These are phyloP conservation scores for Leucophora obtusa DNA, from an alignment of 2,888 invertebrate species.

Conservation along the genomic window DNA sequence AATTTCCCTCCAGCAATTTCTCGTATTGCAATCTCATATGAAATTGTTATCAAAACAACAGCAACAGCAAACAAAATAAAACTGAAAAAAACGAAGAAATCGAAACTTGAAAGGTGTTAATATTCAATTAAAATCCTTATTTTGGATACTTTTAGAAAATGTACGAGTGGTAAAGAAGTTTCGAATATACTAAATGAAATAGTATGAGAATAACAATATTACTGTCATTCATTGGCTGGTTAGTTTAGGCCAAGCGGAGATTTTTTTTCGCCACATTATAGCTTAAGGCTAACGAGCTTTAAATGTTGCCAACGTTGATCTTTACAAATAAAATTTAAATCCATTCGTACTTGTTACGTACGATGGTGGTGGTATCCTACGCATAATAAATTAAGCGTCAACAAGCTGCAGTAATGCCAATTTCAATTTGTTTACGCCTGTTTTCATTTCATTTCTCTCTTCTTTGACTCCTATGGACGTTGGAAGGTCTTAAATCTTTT, in stretches of 20 bases:
- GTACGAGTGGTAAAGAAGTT: neutral
- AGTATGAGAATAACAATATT: conserved; percentile 31
- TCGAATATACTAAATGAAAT: neutral
- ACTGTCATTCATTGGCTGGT: conserved; percentile 45
- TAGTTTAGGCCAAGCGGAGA: neutral
- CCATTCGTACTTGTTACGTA: conserved; percentile 25
- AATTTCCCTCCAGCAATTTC: conserved; percentile 56
- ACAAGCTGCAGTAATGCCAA: conserved; percentile 76
- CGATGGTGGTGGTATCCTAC: conserved; percentile 60
- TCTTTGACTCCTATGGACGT: neutral
- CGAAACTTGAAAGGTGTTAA: conserved; percentile 74
- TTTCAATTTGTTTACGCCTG: conserved; percentile 71
- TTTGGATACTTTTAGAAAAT: neutral
- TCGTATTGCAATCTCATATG: conserved; percentile 48
- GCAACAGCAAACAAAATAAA: conserved; percentile 8
- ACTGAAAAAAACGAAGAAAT: conserved; percentile 33
- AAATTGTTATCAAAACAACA: conserved; percentile 48
- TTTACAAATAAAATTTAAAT: too few species aligned
- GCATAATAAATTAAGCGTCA: conserved; percentile 75
- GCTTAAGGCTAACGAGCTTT: conserved; percentile 43
- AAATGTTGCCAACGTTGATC: neutral
- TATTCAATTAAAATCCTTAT: conserved; percentile 76
- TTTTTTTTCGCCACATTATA: conserved; percentile 28
- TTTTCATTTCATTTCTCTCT: conserved; percentile 44
- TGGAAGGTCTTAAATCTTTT: conserved; percentile 54